Conservation (phyloP, 2,888 invertebrate genomes). For the Dasysyrphus albostriatus region DNA sequence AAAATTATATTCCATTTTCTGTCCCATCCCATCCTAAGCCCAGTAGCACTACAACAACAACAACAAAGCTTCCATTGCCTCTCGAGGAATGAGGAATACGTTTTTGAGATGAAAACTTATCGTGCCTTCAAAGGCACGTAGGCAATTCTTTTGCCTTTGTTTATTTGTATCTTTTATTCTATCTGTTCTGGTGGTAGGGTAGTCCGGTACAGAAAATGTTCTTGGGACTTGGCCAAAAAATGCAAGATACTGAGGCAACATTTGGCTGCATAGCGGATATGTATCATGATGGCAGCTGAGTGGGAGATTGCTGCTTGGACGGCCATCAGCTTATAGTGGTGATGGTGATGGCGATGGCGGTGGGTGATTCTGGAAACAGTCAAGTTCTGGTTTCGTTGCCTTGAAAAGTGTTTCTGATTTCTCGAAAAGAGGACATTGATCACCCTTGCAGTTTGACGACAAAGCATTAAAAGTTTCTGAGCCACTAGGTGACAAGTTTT, state of each 20-base stretch:
- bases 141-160: conserved; percentile 56
- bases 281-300: conserved; percentile 23
- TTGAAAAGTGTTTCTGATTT: conserved; percentile 59
- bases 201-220: conserved; percentile 47
- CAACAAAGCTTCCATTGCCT: conserved; percentile 18
- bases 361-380: conserved; percentile 26
- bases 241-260: conserved; percentile 63
- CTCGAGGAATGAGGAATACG: conserved; percentile 37
- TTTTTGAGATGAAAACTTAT: conserved; percentile 59
- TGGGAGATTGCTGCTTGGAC: neutral
- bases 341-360: neutral
- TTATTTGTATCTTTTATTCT: conserved; percentile 57
- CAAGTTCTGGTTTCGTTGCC: conserved; percentile 55
- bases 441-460: conserved; percentile 70
- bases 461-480: conserved; percentile 68
- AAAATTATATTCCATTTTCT: conserved; percentile 46
- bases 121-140: conserved; percentile 73
- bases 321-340: neutral
- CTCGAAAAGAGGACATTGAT: conserved; percentile 70
- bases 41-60: neutral
- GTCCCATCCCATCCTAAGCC: neutral
- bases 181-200: conserved; percentile 49
- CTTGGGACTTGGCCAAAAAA: conserved; percentile 65
- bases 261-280: conserved; percentile 56
- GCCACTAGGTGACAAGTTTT: conserved; percentile 70